Conservation (phyloP, 2,113 vertebrate genomes). For the Daubentonia madagascariensis region DNA sequence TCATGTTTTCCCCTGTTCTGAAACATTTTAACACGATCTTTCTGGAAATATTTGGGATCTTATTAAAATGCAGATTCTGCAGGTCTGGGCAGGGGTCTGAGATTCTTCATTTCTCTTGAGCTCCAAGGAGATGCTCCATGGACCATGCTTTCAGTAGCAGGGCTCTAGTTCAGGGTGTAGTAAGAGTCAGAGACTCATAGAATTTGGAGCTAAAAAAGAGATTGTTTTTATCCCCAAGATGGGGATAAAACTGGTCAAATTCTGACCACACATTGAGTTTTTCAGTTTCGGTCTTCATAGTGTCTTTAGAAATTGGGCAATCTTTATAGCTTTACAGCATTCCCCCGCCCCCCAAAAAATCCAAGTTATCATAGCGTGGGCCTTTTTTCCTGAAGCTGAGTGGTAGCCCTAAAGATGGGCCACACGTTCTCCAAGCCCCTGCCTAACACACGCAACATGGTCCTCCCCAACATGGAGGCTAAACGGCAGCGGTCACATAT, state of each 20-base stretch:
- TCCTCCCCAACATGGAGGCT: background rate
- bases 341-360: background rate
- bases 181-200: background rate
- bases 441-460: background rate
- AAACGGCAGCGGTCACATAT: background rate
- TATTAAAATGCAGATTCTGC: background rate
- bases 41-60: background rate
- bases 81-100: background rate
- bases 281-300: background rate
- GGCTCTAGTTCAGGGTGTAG: too few species aligned
- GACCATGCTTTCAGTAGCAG: background rate
- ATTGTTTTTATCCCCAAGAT: background rate
- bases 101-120: background rate
- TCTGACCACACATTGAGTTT: background rate
- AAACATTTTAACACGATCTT: background rate
- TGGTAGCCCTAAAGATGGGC: rapidly evolving
- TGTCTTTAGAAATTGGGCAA: background rate
- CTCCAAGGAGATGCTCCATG: background rate
- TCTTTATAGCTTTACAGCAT: background rate
- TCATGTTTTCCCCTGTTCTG: background rate
- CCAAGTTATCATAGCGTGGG: background rate
- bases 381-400: background rate
- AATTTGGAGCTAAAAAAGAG: background rate
- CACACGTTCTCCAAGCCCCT: background rate
- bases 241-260: background rate